A percentile compares a stretch with the other conserved stretches of the same genome.
These are phyloP conservation scores for Epinephelus coioides DNA, from an alignment of 2,797 vertebrate genomes.

Conservation along the genomic window DNA sequence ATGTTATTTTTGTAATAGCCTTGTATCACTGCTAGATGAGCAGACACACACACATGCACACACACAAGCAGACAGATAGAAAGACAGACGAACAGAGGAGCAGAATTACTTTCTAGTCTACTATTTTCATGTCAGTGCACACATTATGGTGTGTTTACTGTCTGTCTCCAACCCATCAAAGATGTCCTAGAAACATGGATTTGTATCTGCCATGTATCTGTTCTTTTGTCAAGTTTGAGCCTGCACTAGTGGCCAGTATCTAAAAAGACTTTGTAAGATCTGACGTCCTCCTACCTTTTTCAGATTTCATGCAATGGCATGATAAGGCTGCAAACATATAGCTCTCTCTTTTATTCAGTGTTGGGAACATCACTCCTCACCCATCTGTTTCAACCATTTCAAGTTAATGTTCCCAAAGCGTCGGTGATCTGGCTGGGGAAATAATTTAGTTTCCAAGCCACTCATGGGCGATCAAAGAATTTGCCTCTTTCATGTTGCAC, in stretches of 20 bases:
- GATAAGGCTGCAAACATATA: neutral
- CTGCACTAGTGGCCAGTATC: neutral
- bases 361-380: conserved; percentile 19
- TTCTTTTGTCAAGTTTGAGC: neutral
- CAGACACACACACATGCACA: too few species aligned
- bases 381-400: conserved; percentile 14
- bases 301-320: neutral
- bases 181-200: conserved; percentile 7
- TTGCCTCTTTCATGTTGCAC: conserved; percentile 48
- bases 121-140: neutral
- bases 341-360: neutral
- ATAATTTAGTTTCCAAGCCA: conserved; percentile 18
- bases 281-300: neutral
- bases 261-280: neutral
- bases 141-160: neutral
- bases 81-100: too few species aligned
- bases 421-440: conserved; percentile 30
- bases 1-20: too few species aligned
- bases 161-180: neutral
- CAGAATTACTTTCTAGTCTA: too few species aligned
- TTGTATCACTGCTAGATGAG: too few species aligned
- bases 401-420: conserved; percentile 36
- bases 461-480: conserved; percentile 53
- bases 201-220: neutral
- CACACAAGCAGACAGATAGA: too few species aligned